Conservation (phyloP, 2,797 vertebrate species). For the Hybognathus amarus region DNA sequence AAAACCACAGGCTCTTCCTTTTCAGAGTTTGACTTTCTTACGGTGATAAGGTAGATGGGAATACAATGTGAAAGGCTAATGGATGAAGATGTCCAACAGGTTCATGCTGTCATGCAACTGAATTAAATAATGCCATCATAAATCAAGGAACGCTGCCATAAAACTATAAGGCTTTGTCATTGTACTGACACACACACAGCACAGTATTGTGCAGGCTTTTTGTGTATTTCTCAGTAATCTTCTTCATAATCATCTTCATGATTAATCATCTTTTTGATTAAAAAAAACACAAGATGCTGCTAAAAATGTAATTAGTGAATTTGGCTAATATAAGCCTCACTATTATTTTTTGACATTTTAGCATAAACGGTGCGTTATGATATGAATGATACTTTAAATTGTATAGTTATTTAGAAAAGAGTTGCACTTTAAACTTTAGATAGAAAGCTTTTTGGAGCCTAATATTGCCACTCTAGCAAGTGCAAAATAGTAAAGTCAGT, state of each 20-base stretch:
- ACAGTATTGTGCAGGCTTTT: not conserved
- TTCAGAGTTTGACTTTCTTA: constrained; percentile 61
- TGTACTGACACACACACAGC: not conserved
- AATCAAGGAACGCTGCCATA: constrained; percentile 25
- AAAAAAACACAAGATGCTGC: not conserved
- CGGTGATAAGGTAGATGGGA: constrained; percentile 64
- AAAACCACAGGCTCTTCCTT: constrained; percentile 69
- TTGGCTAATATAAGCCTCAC: not conserved
- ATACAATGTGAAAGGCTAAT: constrained; percentile 49
- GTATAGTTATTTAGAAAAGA: not conserved
- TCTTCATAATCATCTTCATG: not conserved
- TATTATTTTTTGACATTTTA: not conserved
- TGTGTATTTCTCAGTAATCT: not conserved
- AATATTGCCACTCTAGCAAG: not conserved
- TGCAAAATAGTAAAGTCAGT: no score
- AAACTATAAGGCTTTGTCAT: constrained; percentile 30
- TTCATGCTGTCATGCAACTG: constrained; percentile 48
- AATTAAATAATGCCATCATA: constrained; percentile 54
- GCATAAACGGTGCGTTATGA: not conserved
- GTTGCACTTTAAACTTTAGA: not conserved
- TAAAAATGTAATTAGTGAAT: not conserved
- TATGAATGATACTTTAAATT: not conserved
- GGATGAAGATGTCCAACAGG: constrained; percentile 57
- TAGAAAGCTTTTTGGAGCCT: not conserved
- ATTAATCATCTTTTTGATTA: not conserved